Percentiles rank a stretch among this genome's conserved stretches.
Evolutionary conservation across 2,113 vertebrate genomes (phyloP).

Genomic region (Cnemophilus loriae): DNA sequence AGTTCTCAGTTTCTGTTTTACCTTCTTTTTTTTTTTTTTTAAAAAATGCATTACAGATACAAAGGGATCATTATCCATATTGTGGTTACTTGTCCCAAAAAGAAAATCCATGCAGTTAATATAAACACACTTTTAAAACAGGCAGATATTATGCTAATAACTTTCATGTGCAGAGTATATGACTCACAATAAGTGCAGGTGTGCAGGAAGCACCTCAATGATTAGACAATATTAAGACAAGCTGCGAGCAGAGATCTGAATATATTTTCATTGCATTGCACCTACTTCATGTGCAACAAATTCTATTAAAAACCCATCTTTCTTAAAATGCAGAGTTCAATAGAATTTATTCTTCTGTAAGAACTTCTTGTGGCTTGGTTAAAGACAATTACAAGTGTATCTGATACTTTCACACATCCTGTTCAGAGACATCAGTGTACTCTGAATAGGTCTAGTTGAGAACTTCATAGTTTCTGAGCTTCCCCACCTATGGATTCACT

Average conservation of each 20-base stretch:
- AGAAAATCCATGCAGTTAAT: background rate
- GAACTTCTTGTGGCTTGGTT: background rate
- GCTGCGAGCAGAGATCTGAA: background rate
- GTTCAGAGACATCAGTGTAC: background rate
- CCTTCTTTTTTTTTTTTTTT: background rate
- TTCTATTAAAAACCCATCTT: background rate
- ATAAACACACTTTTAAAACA: background rate
- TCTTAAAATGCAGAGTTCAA: background rate
- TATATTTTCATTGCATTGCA: background rate
- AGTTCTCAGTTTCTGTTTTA: background rate
- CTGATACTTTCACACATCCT: background rate
- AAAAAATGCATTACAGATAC: background rate
- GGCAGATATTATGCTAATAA: background rate
- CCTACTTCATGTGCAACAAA: background rate
- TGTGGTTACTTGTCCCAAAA: background rate
- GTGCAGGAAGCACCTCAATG: background rate
- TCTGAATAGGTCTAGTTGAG: background rate
- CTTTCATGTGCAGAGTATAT: background rate
- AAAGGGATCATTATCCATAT: background rate
- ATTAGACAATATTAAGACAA: background rate
- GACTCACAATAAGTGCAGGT: constrained; percentile 1
- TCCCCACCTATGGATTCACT: background rate
- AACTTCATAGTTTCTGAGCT: background rate
- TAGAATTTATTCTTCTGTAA: background rate
- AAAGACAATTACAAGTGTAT: background rate